Percentiles rank a stretch among this genome's conserved stretches.
These are phyloP conservation scores for Phenganax stokvisi DNA, from an alignment of 92 coral and sea anemone genomes.

Conservation along the genomic window DNA sequence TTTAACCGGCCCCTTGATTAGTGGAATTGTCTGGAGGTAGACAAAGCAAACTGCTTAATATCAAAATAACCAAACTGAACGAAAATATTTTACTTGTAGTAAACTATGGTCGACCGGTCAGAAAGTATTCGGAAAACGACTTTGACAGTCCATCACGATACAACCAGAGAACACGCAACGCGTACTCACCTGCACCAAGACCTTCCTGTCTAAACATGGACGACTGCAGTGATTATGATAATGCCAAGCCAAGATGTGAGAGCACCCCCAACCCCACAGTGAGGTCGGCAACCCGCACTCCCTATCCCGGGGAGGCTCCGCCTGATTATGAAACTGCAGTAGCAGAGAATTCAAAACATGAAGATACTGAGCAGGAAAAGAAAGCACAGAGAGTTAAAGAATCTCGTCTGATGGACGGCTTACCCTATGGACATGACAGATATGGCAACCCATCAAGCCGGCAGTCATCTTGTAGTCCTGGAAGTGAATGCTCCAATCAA, in stretches of 20 bases:
- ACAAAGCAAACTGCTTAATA: not conserved
- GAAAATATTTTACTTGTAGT: conserved; percentile 6
- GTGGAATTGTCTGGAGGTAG: no score
- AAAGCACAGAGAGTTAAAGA: conserved; percentile 3
- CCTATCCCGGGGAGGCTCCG: conserved; percentile 33
- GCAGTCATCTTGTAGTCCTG: conserved; percentile 40
- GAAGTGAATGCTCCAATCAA: conserved; percentile 37
- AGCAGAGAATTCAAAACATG: conserved; percentile 7
- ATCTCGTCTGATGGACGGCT: not conserved
- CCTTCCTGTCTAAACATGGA: conserved; percentile 9
- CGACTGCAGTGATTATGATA: conserved; percentile 14
- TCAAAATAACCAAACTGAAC: not conserved
- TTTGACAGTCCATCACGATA: conserved; percentile 32
- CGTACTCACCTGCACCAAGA: conserved; percentile 28
- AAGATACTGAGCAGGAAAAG: not conserved
- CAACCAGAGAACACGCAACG: conserved; percentile 7
- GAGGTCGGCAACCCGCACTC: conserved; percentile 19
- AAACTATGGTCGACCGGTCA: not conserved
- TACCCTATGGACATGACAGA: conserved; percentile 19
- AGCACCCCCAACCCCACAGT: not conserved
- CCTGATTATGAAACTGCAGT: conserved; percentile 41
- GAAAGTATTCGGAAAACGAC: conserved; percentile 13
- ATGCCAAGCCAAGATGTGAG: conserved; percentile 18
- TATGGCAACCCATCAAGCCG: conserved; percentile 29
- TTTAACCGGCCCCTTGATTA: no score